Evolutionary conservation across 2,113 vertebrate genomes (phyloP).

Genomic region (Sciurus niger): DNA sequence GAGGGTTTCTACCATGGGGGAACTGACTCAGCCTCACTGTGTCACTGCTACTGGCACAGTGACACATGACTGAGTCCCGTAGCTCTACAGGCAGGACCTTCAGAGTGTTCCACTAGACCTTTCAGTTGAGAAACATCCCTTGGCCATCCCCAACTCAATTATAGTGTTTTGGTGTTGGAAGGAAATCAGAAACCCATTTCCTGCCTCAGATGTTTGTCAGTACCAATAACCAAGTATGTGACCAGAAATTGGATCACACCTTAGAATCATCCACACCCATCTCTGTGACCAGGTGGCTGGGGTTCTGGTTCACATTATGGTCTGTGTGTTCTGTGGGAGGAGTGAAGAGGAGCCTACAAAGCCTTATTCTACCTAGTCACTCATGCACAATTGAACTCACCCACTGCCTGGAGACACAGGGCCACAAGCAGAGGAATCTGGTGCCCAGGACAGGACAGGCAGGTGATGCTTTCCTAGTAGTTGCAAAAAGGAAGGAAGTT

Average conservation of each 20-base stretch:
- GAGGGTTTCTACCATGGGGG: background rate
- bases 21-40: fast-evolving
- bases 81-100: fast-evolving
- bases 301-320: background rate
- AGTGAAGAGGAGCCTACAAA: background rate
- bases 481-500: background rate
- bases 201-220: background rate
- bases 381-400: background rate
- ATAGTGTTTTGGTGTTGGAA: background rate
- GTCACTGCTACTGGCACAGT: fast-evolving
- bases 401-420: background rate
- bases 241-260: background rate
- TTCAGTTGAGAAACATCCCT: background rate
- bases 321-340: background rate
- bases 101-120: background rate
- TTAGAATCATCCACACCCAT: background rate
- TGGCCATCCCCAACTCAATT: background rate
- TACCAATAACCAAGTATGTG: background rate
- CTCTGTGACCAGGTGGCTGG: background rate
- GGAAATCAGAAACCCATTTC: background rate
- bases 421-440: background rate
- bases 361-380: background rate
- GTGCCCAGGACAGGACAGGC: background rate
- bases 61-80: background rate
- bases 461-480: fast-evolving